Evolutionary conservation across 64 coral and sea anemone genomes (phyloP).

Genomic region (Orbicella faveolata): DNA sequence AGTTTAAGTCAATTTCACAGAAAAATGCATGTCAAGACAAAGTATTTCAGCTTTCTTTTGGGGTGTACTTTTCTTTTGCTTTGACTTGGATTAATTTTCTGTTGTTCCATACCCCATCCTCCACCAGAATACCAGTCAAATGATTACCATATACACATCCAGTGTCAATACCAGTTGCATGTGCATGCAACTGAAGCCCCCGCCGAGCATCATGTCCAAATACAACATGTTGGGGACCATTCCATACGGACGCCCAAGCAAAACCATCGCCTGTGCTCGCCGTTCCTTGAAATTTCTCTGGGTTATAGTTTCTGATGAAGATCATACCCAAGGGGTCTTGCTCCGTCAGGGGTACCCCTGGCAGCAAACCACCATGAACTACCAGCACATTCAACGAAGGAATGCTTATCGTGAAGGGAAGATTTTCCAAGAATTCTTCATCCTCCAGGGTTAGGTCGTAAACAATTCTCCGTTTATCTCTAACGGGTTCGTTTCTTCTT

Average conservation of each 20-base stretch:
- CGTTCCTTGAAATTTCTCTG: slow-evolving; percentile 51
- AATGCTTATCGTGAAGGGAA: slow-evolving; percentile 76
- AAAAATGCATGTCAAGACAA: too few species aligned
- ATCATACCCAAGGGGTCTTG: slow-evolving; percentile 73
- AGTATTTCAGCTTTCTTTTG: slow-evolving; percentile 16
- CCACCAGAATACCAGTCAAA: slow-evolving; percentile 77
- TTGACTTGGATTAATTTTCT: slow-evolving; percentile 66
- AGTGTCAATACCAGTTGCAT: slow-evolving; percentile 69
- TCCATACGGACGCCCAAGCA: slow-evolving; percentile 72
- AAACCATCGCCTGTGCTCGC: slow-evolving; percentile 43
- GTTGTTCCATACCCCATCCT: slow-evolving; percentile 60
- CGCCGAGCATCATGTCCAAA: slow-evolving; percentile 90
- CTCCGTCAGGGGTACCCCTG: slow-evolving; percentile 56
- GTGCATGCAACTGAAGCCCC: slow-evolving; percentile 41
- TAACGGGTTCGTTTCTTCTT: slow-evolving; percentile 54
- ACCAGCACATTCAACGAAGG: slow-evolving; percentile 60
- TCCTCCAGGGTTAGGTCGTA: slow-evolving; percentile 53
- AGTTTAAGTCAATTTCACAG: too few species aligned
- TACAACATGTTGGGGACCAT: slow-evolving; percentile 60
- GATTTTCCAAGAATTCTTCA: slow-evolving; percentile 61
- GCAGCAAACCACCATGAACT: slow-evolving; percentile 78
- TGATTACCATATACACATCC: slow-evolving; percentile 81
- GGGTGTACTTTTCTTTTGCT: slow-evolving; percentile 63
- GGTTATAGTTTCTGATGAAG: slow-evolving; percentile 76
- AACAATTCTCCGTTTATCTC: slow-evolving; percentile 63